Base-by-base conservation (phyloP, 2,888 invertebrate genomes). In the Macroteleia sp. region DNA sequence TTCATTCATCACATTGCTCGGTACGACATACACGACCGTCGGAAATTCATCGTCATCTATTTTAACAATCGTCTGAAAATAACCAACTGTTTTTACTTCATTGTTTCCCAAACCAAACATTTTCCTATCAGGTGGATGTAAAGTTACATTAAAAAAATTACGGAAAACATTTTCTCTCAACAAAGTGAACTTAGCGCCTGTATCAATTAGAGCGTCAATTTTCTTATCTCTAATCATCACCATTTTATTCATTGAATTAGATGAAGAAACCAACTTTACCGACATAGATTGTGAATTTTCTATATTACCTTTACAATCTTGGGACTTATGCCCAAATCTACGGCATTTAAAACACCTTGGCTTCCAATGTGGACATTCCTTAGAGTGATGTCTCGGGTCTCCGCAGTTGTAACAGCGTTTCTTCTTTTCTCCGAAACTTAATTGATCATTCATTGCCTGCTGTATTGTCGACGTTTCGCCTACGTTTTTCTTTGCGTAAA, bases 31-130 rank as follows among this genome's bases (percentile, higher is more conserved):
- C n/a, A 70, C 12, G n/a, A 52, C 57, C 17, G 39, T 8, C 6
- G 52, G 42, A 44, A 52, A 64, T 14, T 41, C 42, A 8, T 64
- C 52, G 5, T 19, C 64, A 42, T 50, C 64, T 16, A 64, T 48
- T 10, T n/a, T 14, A 34, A 62, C 12, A n/a, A 6, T 39, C 6
- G 28, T 41, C 25, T 64, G 28, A 42, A 64, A 64, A 50, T 39
- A 48, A 20, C 52, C 41, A n/a, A 46, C 0, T n/a, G 48, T 48
- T 16, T 62, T 42, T 10, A 42, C 20, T 42, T 42, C 20, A 20
- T 1, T 20, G 3, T 20, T 9, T 8, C 41, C 20, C 19, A 42
- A 42, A 20, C 41, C 41, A n/a, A 42, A 20, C 1, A 20, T 25
- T 25, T 25, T 25, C n/a, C n/a, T n/a, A n/a, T n/a, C n/a, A n/a